Evolutionary conservation across 2,888 invertebrate genomes (phyloP).

Genomic region (Danaus chrysippus): DNA sequence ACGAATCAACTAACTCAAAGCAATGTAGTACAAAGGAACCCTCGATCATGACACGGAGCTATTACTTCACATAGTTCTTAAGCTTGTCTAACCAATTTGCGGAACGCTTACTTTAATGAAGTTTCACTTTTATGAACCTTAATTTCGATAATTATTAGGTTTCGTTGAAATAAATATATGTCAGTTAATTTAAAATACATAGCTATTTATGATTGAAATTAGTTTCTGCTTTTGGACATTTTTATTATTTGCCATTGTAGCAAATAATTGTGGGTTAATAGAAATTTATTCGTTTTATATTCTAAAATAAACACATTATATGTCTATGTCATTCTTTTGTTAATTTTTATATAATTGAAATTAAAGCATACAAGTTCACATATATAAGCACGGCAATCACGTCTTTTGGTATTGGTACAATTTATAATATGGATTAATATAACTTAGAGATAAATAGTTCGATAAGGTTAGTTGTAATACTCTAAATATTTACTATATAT

Average conservation of each 20-base stretch:
- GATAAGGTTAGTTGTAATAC: too few species aligned
- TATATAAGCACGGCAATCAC: too few species aligned
- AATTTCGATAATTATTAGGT: conserved; percentile 14
- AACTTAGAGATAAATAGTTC: too few species aligned
- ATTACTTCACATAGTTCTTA: conserved; percentile 51
- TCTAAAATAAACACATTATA: background rate
- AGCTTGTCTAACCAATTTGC: conserved; percentile 55
- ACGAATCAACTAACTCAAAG: conserved; percentile 12
- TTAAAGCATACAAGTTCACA: too few species aligned
- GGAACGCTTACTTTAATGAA: conserved; percentile 55
- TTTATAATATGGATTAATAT: too few species aligned
- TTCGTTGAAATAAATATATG: background rate
- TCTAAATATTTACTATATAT: conserved; percentile 36
- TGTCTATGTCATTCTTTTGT: too few species aligned
- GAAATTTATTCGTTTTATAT: conserved; percentile 7
- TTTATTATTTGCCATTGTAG: background rate
- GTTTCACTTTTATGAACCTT: conserved; percentile 41
- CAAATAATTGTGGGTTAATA: background rate
- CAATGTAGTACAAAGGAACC: conserved; percentile 25
- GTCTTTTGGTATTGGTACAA: too few species aligned
- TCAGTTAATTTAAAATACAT: too few species aligned
- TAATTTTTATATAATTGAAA: too few species aligned
- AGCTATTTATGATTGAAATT: too few species aligned
- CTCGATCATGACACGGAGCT: conserved; percentile 45
- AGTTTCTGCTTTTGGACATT: too few species aligned